Evolutionary conservation across 2,113 vertebrate species (phyloP).

Genomic region (Vireo altiloquus): DNA sequence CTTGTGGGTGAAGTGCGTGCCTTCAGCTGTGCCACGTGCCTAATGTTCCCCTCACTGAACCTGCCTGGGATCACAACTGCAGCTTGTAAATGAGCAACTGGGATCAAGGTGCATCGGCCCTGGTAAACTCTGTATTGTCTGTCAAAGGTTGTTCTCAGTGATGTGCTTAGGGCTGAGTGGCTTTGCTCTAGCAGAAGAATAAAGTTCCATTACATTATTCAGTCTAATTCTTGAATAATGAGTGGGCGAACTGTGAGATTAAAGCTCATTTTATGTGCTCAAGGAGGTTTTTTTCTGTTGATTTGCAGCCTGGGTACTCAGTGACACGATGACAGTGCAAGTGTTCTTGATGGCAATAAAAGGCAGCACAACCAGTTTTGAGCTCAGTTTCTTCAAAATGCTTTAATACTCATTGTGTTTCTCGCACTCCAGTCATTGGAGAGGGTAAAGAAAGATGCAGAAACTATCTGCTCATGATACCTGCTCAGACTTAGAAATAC

Average conservation of each 20-base stretch:
- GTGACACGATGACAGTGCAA: neutral
- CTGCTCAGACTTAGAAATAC: neutral
- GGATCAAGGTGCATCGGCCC: neutral
- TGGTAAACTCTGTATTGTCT: neutral
- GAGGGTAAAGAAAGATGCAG: neutral
- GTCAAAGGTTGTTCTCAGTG: neutral
- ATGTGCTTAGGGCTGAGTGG: accelerated
- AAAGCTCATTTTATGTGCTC: neutral
- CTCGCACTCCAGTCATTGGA: neutral
- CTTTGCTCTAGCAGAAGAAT: neutral
- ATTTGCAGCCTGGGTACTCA: neutral
- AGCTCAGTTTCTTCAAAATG: neutral
- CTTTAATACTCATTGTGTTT: neutral
- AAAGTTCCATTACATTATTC: neutral
- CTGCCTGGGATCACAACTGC: neutral
- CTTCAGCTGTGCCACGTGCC: neutral
- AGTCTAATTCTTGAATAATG: neutral
- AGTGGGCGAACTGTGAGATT: neutral
- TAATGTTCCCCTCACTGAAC: neutral
- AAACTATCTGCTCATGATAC: neutral
- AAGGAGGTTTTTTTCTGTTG: neutral
- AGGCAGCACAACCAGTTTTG: neutral
- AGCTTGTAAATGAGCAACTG: neutral
- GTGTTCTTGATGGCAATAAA: neutral
- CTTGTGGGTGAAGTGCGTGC: accelerated